Evolutionary conservation across 2,888 invertebrate genomes (phyloP).

Genomic region (Eristalinus aeneus): DNA sequence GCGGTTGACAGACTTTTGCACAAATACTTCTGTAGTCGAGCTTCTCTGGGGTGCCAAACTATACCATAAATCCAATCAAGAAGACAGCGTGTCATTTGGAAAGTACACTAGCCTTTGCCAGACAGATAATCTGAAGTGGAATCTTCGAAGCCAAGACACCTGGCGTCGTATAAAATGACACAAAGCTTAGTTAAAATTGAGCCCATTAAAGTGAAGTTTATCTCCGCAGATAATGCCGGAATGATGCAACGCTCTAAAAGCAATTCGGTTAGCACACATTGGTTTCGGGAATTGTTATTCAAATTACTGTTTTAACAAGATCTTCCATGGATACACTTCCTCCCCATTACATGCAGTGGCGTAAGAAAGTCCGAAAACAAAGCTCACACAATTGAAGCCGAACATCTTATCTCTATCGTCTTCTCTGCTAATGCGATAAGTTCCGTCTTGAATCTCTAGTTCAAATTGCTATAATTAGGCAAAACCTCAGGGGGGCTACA

Average conservation of each 20-base stretch:
- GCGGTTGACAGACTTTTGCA: too few species aligned
- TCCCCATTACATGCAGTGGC: not conserved
- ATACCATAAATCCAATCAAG: too few species aligned
- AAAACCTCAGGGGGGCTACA: constrained; percentile 21
- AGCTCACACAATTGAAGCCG: constrained; percentile 17
- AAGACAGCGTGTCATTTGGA: too few species aligned
- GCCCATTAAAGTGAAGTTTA: not conserved
- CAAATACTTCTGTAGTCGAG: too few species aligned
- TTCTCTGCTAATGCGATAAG: constrained; percentile 27
- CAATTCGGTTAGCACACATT: not conserved
- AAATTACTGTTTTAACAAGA: not conserved
- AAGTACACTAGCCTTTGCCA: too few species aligned
- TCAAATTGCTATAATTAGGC: constrained; percentile 44
- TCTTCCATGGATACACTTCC: not conserved
- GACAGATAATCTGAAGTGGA: not conserved
- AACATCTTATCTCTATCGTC: constrained; percentile 8
- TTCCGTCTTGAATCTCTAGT: constrained; percentile 13
- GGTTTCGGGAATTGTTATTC: not conserved
- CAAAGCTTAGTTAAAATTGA: not conserved
- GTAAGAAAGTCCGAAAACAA: not conserved
- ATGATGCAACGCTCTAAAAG: not conserved
- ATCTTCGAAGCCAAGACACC: not conserved
- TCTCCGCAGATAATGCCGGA: not conserved
- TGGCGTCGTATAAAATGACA: not conserved
- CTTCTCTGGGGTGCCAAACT: too few species aligned